Evolutionary conservation across 92 coral and sea anemone species (phyloP).

Genomic region (Paragorgia papillata): DNA sequence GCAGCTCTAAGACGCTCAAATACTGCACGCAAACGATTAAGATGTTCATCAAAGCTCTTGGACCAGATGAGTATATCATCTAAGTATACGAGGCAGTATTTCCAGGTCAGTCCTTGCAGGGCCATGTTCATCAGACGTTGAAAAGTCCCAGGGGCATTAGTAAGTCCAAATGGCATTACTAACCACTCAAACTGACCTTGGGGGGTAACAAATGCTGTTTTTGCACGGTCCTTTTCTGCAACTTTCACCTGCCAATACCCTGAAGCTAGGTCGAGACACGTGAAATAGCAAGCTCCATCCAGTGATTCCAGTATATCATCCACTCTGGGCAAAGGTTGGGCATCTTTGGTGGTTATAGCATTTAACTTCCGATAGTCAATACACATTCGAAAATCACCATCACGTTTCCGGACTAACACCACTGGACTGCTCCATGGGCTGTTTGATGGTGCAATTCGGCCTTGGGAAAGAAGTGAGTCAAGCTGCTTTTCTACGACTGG

Average conservation of each 20-base stretch:
- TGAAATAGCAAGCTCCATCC: too few relatives aligned
- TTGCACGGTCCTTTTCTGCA: too few relatives aligned
- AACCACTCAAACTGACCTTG: constrained; percentile 35
- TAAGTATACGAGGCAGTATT: constrained; percentile 48
- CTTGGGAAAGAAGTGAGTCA: constrained; percentile 35
- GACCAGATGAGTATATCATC: constrained; percentile 50
- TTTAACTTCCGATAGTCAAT: constrained; percentile 47
- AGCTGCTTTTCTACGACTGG: constrained; percentile 35
- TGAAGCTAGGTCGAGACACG: too few relatives aligned
- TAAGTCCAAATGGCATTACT: constrained; percentile 41
- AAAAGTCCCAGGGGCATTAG: constrained; percentile 51
- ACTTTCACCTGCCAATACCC: too few relatives aligned
- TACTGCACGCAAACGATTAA: too few relatives aligned
- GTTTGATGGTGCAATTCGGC: constrained; percentile 47
- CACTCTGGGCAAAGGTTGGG: too few relatives aligned
- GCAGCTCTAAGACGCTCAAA: constrained; percentile 47
- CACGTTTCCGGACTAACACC: constrained; percentile 48
- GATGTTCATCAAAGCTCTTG: too few relatives aligned
- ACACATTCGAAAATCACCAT: constrained; percentile 55
- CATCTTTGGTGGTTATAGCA: constrained; percentile 50
- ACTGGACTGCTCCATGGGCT: constrained; percentile 57
- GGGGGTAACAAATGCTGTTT: constrained; percentile 39
- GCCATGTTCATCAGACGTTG: constrained; percentile 53
- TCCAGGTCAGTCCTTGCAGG: constrained; percentile 42
- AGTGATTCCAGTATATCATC: too few relatives aligned